Evolutionary conservation across 30 jellyfish, hydroid and myxozoan species (phyloP), one percentile per base, ranked within the genome.

Genomic region (Aurelia aurita complex sp. Pacific): DNA sequence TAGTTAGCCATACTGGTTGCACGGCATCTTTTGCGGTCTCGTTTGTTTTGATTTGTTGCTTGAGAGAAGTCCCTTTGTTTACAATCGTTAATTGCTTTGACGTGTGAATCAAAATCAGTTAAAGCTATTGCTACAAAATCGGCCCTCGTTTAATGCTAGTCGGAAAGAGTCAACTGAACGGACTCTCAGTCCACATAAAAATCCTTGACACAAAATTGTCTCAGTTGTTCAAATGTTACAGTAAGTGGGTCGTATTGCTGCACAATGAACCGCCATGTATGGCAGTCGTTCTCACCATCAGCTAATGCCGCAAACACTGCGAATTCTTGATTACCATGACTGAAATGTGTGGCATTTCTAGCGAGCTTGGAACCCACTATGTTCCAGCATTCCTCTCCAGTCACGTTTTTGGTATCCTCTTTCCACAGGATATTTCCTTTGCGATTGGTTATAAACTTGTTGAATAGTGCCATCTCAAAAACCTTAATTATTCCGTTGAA

Each of bases 401-500:
- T 51, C 29, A 55, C 51, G 1, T 35, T 29, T 8, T 1, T 15
- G 4, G 19, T 2, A 59, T 29, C 23, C 4, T 40, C 77, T 35
- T 43, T 43, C 54, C 64, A 51, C 51, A 54, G 15, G 4, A 77
- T 55, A 59, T 29, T 61, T 3, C 35, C 87, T 50, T 64, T 79
- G 52, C 80, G 80, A n/a, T 11, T 1, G 29, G 80, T 54, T 4
- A 5, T 13, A 32, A 9, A n/a, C 38, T 23, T 55, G 69, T 79
- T 62, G 2, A 66, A 64, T 1, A 79, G 79, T 7, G 88, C 51
- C 50, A 79, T 62, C 80, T 61, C 69, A 51, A 1, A 62, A 3
- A 79, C 79, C 42, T 64, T 40, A 32, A 79, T 64, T 19, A 42
- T 53, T 2, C 88, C 88, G 6, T 79, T 42, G 70, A 79, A 64